Percentiles rank a stretch among this genome's conserved stretches.
Conservation (phyloP, 1,140 invertebrate genomes). For the Calephelis virginiensis region DNA sequence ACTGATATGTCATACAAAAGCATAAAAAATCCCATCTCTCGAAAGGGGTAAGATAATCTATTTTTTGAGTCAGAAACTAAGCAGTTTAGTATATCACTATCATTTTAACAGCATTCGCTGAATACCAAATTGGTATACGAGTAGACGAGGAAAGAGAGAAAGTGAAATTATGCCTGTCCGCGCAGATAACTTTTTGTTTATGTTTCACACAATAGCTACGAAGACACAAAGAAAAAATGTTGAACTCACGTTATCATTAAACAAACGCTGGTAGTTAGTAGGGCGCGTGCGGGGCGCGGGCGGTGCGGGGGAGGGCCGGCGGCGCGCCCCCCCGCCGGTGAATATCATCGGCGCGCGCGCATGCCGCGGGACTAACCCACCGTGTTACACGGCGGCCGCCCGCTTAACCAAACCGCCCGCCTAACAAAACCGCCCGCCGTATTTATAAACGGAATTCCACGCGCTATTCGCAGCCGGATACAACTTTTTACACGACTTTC, state of each 20-base stretch:
- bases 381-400: slow-evolving; percentile 28
- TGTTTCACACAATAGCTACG: too few relatives aligned
- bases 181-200: too few relatives aligned
- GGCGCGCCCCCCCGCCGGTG: slow-evolving; percentile 67
- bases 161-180: too few relatives aligned
- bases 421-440: slow-evolving; percentile 35
- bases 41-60: too few relatives aligned
- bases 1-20: too few relatives aligned
- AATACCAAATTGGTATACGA: too few relatives aligned
- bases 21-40: too few relatives aligned
- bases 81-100: too few relatives aligned
- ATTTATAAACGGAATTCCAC: slow-evolving; percentile 75
- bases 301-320: slow-evolving; percentile 52
- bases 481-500: slow-evolving; percentile 77
- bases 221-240: not conserved
- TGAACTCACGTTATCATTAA: slow-evolving; percentile 55
- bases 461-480: slow-evolving; percentile 66
- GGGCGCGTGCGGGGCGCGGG: slow-evolving; percentile 52
- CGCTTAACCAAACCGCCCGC: slow-evolving; percentile 28
- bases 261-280: slow-evolving; percentile 51
- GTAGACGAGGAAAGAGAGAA: too few relatives aligned
- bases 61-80: too few relatives aligned
- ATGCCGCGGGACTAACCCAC: slow-evolving; percentile 33
- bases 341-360: slow-evolving; percentile 62
- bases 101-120: too few relatives aligned